phyloP scores from a whole-genome alignment of 2,113 vertebrate species.

The Catharus fuscescens region DNA sequence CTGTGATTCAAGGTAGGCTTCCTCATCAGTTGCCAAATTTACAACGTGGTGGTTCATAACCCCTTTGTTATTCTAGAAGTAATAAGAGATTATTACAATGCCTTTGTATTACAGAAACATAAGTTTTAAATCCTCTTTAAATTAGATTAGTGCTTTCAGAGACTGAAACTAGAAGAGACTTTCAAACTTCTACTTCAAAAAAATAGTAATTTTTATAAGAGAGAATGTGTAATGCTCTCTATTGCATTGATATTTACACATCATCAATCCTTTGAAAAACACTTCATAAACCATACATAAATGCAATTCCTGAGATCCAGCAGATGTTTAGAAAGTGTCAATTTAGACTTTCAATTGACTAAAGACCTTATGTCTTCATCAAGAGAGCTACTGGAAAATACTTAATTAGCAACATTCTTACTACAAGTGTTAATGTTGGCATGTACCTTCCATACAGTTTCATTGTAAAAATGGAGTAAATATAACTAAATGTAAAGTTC shows the following conservation, averaged over 20 bases:
- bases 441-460: not conserved
- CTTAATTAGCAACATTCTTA: not conserved
- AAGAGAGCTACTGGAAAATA: not conserved
- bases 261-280: slow-evolving; percentile 5
- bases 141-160: slow-evolving; percentile 19
- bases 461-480: not conserved
- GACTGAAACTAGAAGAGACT: slow-evolving; percentile 15
- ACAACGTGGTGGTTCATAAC: not conserved
- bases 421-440: not conserved
- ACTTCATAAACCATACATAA: not conserved
- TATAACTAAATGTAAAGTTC: not conserved
- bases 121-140: slow-evolving; percentile 22
- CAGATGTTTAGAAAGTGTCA: not conserved
- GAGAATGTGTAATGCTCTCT: slow-evolving; percentile 11
- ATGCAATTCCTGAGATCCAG: not conserved
- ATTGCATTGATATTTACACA: not conserved
- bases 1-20: not conserved
- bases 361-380: not conserved
- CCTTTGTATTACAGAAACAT: slow-evolving; percentile 11
- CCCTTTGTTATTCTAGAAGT: not conserved
- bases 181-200: slow-evolving; percentile 12
- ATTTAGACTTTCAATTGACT: not conserved
- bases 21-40: not conserved
- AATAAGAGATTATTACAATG: not conserved
- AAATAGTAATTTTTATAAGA: slow-evolving; percentile 18